These are phyloP conservation scores for Drosophila phalerata DNA, from an alignment of 2,888 invertebrate genomes.

Conservation along the genomic window DNA sequence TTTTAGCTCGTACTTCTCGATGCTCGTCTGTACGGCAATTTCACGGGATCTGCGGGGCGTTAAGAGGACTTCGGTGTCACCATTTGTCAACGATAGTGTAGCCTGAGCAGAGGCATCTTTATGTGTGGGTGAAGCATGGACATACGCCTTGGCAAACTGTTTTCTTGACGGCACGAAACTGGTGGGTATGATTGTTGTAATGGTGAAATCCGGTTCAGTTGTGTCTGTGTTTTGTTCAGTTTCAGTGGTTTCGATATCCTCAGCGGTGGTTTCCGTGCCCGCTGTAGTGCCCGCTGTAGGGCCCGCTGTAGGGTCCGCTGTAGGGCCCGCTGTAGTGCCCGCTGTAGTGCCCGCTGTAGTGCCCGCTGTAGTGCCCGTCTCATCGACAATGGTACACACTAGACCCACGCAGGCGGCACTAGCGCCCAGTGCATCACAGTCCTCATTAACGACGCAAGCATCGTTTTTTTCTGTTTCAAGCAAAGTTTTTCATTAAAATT, in stretches of 20 bases:
- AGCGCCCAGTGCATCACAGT: slow-evolving; percentile 82
- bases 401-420: slow-evolving; percentile 78
- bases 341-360: slow-evolving; percentile 2
- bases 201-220: slow-evolving; percentile 16
- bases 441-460: slow-evolving; percentile 84
- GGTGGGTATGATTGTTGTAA: slow-evolving; percentile 21
- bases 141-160: slow-evolving; percentile 54
- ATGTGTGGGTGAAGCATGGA: slow-evolving; percentile 62
- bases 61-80: slow-evolving; percentile 51
- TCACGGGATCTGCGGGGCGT: slow-evolving; percentile 70
- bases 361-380: slow-evolving; percentile 35
- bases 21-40: slow-evolving; percentile 84
- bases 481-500: not conserved
- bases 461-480: slow-evolving; percentile 77
- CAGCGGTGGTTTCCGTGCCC: slow-evolving; percentile 41
- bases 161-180: slow-evolving; percentile 22
- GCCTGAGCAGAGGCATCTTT: slow-evolving; percentile 65
- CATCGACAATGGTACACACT: slow-evolving; percentile 73
- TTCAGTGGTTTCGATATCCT: slow-evolving; percentile 50
- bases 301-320: not conserved
- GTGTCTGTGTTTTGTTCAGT: slow-evolving; percentile 32
- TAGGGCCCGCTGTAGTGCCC: not conserved
- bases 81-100: slow-evolving; percentile 56
- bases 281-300: slow-evolving; percentile 5
- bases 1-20: slow-evolving; percentile 81